Conservation (phyloP, 2,113 vertebrate genomes). For the Rhinopomastus cyanomelas region DNA sequence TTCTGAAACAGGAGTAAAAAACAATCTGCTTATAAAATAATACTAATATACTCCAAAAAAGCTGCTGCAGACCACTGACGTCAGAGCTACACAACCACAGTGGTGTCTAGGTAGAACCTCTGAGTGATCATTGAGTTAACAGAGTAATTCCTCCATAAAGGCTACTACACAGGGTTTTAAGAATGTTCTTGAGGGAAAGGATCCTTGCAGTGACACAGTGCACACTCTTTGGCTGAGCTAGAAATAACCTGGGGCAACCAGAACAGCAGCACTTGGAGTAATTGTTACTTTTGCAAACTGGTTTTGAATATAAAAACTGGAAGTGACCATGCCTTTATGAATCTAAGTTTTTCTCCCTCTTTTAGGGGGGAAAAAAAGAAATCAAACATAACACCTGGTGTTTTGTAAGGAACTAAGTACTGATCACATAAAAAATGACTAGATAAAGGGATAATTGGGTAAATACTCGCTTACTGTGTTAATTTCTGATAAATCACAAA, state of each 20-base stretch:
- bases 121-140: neutral
- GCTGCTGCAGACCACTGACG: neutral
- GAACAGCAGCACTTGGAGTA: neutral
- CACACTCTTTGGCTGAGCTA: neutral
- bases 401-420: neutral
- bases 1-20: neutral
- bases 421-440: neutral
- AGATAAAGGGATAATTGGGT: neutral
- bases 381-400: neutral
- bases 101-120: neutral
- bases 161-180: neutral
- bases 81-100: accelerated
- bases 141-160: neutral
- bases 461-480: neutral
- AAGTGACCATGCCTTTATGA: neutral
- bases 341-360: neutral
- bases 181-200: neutral
- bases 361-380: neutral
- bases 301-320: neutral
- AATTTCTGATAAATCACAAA: neutral
- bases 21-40: neutral
- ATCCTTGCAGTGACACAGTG: neutral
- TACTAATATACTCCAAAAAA: neutral
- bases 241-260: neutral
- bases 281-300: neutral